These are phyloP conservation scores for Urosaurus nigricauda DNA, from an alignment of 2,797 vertebrate species.

Conservation along the genomic window DNA sequence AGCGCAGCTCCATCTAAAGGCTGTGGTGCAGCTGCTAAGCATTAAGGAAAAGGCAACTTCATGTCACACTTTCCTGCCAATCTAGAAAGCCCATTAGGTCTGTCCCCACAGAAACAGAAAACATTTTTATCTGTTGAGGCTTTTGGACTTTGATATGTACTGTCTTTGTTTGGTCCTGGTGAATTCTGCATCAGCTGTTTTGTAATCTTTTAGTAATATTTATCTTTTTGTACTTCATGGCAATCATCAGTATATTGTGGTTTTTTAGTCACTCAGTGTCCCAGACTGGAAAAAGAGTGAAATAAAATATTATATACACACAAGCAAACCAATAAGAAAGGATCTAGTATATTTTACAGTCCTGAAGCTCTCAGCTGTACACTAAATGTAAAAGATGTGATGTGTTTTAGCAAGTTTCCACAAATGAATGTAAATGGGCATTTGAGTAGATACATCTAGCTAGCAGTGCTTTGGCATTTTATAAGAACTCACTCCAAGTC, in stretches of 20 bases:
- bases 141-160: neutral
- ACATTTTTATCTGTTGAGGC: neutral
- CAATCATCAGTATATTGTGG: neutral
- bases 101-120: neutral
- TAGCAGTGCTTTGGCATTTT: constrained; percentile 34
- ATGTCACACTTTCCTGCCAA: too few relatives aligned
- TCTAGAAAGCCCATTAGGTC: too few relatives aligned
- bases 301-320: neutral
- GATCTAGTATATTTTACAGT: neutral
- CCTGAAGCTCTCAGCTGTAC: constrained; percentile 32
- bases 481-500: constrained; percentile 56
- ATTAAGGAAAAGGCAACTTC: too few relatives aligned
- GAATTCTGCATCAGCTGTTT: neutral
- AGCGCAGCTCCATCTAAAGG: too few relatives aligned
- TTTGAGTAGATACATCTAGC: constrained; percentile 56
- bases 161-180: neutral
- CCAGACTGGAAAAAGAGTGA: neutral
- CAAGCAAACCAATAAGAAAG: neutral
- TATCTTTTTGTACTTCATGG: neutral
- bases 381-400: constrained; percentile 6
- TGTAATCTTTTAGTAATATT: neutral
- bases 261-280: neutral
- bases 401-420: constrained; percentile 52
- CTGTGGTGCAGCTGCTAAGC: too few relatives aligned
- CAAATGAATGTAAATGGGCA: constrained; percentile 55